Base-by-base conservation (phyloP, 2,888 invertebrate species). In the Drosophila testacea region DNA sequence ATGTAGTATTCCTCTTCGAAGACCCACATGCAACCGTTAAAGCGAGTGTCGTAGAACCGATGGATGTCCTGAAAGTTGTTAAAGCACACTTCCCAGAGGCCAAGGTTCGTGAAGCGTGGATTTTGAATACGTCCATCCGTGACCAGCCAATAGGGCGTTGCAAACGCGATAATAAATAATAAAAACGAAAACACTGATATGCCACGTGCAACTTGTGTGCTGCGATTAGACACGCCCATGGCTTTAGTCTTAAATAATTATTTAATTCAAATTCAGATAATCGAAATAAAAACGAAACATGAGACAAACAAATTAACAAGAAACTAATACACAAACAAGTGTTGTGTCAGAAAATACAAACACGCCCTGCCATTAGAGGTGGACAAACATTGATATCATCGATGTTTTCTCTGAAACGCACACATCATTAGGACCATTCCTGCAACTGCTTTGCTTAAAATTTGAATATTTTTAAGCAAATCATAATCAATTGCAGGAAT, bases 1-100 rank as follows among this genome's bases (percentile, higher is more conserved):
- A 98, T 98, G 90, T 98, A 97, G 92, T 97, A 98, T 93, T 99
- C 98, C 92, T 98, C 98, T 93, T 98, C 97, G 90, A 98, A 98
- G 69, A 99, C 96, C 98, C 98, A 99, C 97, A 98, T 98, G 90
- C 99, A 99, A 0, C 97, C 97, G 13, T 94, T 94, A 87, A 97
- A 97, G 57, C 94, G 94, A 5, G 95, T 95, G 88, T 98, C 97
- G 93, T 98, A 98, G 92, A 95, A 95, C 77, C 96, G 95, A 80
- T 96, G 96, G 4, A 96, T 95, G 91, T 98, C 98, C 92, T 96
- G 95, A 91, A 98, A 98, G 47, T 96, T 94, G 83, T 95, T 94
- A 87, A 99, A 97, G 91, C 99, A 99, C 4, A 98, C 97, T 92
- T 98, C 96, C 99, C 99, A 99, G 38, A 99, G 93, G 34, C 99